These are phyloP conservation scores for Pungitius pungitius DNA, from an alignment of 2,113 vertebrate genomes.

Conservation along the genomic window DNA sequence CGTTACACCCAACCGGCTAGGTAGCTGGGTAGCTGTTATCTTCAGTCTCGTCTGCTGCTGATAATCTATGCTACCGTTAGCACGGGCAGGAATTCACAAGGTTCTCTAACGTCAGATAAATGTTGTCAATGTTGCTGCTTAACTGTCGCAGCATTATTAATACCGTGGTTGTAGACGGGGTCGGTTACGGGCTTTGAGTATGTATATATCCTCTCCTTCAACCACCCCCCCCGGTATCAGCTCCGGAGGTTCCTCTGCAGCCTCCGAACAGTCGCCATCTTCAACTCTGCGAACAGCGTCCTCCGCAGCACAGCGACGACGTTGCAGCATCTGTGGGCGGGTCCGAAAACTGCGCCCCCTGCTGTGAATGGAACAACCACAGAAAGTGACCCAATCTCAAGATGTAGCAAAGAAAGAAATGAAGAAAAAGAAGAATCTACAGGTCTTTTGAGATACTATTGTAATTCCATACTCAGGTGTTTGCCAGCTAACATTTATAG, in stretches of 20 bases:
- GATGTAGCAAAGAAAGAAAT: neutral
- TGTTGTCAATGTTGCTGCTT: neutral
- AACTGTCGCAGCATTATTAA: neutral
- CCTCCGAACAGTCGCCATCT: slow-evolving; percentile 82
- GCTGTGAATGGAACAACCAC: neutral
- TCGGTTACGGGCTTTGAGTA: slow-evolving; percentile 22
- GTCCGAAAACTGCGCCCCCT: slow-evolving; percentile 29
- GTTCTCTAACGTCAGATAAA: slow-evolving; percentile 27
- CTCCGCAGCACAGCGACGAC: slow-evolving; percentile 61
- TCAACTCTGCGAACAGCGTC: slow-evolving; percentile 67
- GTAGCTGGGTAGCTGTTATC: slow-evolving; percentile 27
- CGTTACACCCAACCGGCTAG: slow-evolving; percentile 21
- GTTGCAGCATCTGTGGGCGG: slow-evolving; percentile 44
- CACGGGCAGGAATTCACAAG: slow-evolving; percentile 24
- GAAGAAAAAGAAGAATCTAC: neutral
- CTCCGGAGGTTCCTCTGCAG: slow-evolving; percentile 71
- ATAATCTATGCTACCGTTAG: slow-evolving; percentile 67
- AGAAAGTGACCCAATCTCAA: neutral
- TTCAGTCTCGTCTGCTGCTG: slow-evolving; percentile 24
- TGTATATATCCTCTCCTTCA: slow-evolving; percentile 41
- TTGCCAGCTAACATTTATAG: neutral
- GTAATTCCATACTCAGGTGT: neutral
- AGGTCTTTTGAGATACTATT: neutral
- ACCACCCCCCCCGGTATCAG: slow-evolving; percentile 70
- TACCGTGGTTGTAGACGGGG: slow-evolving; percentile 64